phyloP scores from a whole-genome alignment of 2,113 vertebrate species.

The Lophotis ruficrista region DNA sequence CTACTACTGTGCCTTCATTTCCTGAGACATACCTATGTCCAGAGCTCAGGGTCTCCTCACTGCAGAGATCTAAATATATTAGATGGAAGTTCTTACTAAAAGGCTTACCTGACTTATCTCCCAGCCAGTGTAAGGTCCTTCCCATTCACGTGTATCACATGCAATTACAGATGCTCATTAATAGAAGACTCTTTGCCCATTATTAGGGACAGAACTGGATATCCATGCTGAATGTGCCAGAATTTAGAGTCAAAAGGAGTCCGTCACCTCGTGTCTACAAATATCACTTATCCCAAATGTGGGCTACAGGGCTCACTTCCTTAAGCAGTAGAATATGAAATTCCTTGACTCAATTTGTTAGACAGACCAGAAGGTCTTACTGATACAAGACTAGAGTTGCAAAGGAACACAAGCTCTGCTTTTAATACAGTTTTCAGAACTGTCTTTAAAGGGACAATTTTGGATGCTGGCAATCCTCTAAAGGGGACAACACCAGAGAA shows the following conservation, averaged over 20 bases:
- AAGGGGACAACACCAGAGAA: background rate
- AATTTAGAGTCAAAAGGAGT: background rate
- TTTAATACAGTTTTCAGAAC: background rate
- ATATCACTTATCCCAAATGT: background rate
- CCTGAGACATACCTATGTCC: rapidly evolving
- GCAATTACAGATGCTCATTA: background rate
- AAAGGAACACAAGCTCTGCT: background rate
- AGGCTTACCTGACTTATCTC: constrained; percentile 43
- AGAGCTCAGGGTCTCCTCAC: background rate
- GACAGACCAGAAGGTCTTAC: background rate
- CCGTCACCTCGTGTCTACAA: background rate
- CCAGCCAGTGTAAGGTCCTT: background rate
- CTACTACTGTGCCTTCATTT: background rate
- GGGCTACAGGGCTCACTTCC: background rate
- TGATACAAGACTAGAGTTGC: background rate
- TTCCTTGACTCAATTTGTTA: background rate
- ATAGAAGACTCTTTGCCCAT: background rate
- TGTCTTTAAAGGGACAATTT: background rate
- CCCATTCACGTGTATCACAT: background rate
- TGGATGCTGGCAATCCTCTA: background rate
- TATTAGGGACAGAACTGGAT: background rate
- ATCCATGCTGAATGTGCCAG: background rate
- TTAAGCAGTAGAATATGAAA: background rate
- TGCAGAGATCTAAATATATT: background rate
- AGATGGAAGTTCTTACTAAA: constrained; percentile 21